phyloP scores from a whole-genome alignment of 2,888 invertebrate genomes.

The Apamea monoglypha region DNA sequence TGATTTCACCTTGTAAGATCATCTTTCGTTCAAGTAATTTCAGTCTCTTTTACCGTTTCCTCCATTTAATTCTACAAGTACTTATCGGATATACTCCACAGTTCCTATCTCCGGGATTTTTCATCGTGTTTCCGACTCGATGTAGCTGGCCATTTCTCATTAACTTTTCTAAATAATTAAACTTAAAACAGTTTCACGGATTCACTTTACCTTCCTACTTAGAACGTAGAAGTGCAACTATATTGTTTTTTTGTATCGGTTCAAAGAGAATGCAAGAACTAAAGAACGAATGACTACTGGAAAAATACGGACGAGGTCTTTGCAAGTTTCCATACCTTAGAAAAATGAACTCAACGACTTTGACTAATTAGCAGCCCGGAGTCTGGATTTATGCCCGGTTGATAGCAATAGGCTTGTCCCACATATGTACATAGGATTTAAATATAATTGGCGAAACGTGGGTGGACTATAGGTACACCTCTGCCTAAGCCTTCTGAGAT shows the following conservation, averaged over 20 bases:
- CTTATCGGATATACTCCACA: slow-evolving; percentile 37
- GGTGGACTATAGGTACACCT: not conserved
- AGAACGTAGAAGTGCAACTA: not conserved
- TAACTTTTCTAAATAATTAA: slow-evolving; percentile 57
- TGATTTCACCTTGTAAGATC: slow-evolving; percentile 27
- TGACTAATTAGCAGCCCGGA: not conserved
- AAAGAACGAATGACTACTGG: not conserved
- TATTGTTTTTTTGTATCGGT: not conserved
- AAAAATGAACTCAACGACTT: not conserved
- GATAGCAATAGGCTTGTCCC: not conserved
- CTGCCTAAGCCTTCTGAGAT: too few species aligned
- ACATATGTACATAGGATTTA: not conserved
- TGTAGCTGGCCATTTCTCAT: slow-evolving; percentile 45
- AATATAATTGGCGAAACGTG: not conserved
- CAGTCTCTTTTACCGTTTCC: slow-evolving; percentile 36
- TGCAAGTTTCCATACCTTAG: not conserved
- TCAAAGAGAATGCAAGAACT: not conserved
- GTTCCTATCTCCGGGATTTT: slow-evolving; percentile 50
- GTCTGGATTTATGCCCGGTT: not conserved
- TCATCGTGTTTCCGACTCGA: slow-evolving; percentile 31
- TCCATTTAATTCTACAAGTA: slow-evolving; percentile 46
- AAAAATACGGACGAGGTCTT: not conserved
- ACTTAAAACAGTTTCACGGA: slow-evolving; percentile 10
- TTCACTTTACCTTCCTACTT: not conserved
- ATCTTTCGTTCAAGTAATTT: slow-evolving; percentile 39